Conservation (phyloP, 2,113 vertebrate species). For the Misgurnus mizolepis region DNA sequence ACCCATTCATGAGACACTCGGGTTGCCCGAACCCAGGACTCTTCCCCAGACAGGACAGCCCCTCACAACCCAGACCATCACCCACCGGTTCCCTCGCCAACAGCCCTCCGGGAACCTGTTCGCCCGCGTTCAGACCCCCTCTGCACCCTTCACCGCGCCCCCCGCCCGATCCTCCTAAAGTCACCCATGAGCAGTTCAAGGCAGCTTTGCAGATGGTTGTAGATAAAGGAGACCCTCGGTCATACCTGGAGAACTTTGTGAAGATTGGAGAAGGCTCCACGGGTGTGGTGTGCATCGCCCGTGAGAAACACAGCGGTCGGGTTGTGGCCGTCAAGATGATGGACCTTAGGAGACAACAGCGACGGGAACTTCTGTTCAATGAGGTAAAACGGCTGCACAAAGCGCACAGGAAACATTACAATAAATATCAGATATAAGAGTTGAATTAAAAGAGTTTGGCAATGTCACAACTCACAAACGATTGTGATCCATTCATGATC, state of each 20-base stretch:
- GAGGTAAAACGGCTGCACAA: conserved; percentile 75
- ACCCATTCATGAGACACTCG: conserved; percentile 73
- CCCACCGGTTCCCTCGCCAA: conserved; percentile 88
- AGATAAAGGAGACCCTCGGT: conserved; percentile 91
- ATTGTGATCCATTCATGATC: too few species aligned
- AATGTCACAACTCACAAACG: too few species aligned
- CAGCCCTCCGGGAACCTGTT: conserved; percentile 86
- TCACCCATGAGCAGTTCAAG: conserved; percentile 97
- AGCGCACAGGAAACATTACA: background rate
- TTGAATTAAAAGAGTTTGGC: too few species aligned
- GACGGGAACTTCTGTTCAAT: conserved; percentile 95
- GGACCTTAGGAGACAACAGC: conserved; percentile 95
- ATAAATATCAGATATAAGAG: too few species aligned
- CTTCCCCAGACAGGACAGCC: conserved; percentile 78
- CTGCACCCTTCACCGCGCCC: conserved; percentile 78
- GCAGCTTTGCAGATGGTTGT: conserved; percentile 97
- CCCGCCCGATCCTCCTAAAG: conserved; percentile 82
- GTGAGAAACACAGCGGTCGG: conserved; percentile 92
- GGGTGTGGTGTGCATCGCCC: conserved; percentile 92
- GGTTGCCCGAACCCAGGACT: conserved; percentile 70
- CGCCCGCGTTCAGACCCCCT: conserved; percentile 85
- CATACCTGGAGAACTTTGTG: conserved; percentile 91
- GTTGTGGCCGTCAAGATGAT: conserved; percentile 99
- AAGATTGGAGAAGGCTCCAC: conserved; percentile 98
- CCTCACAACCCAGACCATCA: conserved; percentile 83